Base-by-base conservation (phyloP, 2,797 vertebrate genomes). In the Esox masquinongy region DNA sequence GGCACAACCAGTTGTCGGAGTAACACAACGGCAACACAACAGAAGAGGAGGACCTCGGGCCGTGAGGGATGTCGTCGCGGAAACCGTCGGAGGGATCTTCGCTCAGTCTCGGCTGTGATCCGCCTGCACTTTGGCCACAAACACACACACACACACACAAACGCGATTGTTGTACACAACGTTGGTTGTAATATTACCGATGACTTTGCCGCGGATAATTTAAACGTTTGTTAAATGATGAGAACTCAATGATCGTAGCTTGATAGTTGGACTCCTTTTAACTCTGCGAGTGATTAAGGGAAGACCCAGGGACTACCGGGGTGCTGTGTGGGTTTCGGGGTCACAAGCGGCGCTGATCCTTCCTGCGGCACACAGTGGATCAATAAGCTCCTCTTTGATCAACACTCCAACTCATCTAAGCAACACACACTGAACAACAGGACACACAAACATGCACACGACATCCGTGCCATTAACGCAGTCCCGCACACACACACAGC, bases 301-400 rank as follows among this genome's bases (percentile, higher is more conserved):
- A 81, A 84, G 88, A 89, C 90, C 88, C 80, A 84, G 85, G 80
- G 88, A 88, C 89, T 85, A 88, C 80, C 85, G 80, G 77, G 24
- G 88, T 89, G 80, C 82, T 90, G 88, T 86, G 90, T 92, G 88
- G 88, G 92, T 87, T 90, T 90, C 74, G 79, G 86, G 91, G 90
- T 92, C 90, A 91, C 87, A 88, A 86, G 90, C 85, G 87, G 89
- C 90, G 90, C 87, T 74, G 85, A 83, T 87, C 88, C 84, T 87
- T 90, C 85, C 90, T 87, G 88, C 82, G 79, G 90, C 53, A 34
- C 59, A 50, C 56, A 72, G n/a, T 36, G 31, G 39, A 73, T 63
- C 71, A 73, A 63, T 63, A 73, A 2, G 53, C 59, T 43, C 36
- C 71, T 50, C 71, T 73, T 59, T 59, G 71, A 73, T 59, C 71